Percentiles rank a stretch among this genome's conserved stretches.
Conservation (phyloP, 2,113 vertebrate species). For the Psilopsiagon aurifrons region DNA sequence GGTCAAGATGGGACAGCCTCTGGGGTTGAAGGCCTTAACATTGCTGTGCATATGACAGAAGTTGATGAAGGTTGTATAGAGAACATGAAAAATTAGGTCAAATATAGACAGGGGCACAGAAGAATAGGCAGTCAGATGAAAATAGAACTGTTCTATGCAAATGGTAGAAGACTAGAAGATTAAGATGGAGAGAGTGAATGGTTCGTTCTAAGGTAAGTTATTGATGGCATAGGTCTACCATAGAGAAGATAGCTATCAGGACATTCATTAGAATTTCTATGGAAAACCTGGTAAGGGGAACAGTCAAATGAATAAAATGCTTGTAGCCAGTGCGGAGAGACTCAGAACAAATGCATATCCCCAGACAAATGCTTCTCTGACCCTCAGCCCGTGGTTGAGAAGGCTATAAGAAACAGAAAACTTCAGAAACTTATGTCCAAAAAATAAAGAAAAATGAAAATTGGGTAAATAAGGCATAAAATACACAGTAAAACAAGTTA, state of each 20-base stretch:
- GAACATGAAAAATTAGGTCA: background rate
- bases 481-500: background rate
- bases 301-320: background rate
- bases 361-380: background rate
- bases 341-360: background rate
- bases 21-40: background rate
- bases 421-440: background rate
- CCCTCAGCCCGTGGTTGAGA: background rate
- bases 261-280: background rate
- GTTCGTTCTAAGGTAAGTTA: background rate
- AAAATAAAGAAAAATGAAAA: background rate
- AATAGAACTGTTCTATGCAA: background rate
- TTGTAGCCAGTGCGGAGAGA: background rate
- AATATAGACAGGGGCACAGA: background rate
- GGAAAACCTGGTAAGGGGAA: background rate
- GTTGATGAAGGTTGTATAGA: background rate
- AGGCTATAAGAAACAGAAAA: background rate
- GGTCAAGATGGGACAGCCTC: background rate
- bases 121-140: background rate
- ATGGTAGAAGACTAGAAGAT: background rate
- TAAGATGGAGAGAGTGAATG: background rate
- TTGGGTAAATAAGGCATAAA: background rate
- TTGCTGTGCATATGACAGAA: background rate
- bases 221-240: background rate
- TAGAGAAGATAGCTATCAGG: background rate